Base-by-base conservation (phyloP, 2,888 invertebrate species). In the Drosophila silvestris region DNA sequence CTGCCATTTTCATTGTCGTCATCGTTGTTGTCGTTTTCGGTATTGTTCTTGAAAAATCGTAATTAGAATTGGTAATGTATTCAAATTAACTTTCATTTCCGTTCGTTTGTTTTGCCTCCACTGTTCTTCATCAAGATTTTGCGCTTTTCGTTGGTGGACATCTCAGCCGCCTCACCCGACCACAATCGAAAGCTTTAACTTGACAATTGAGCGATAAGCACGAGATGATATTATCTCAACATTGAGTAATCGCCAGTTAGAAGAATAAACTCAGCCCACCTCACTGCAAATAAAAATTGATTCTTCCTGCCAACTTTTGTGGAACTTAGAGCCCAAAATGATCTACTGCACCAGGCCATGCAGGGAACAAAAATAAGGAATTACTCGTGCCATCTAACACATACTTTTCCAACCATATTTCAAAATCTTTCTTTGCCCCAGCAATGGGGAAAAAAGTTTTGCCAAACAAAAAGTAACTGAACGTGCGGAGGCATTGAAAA, bases 1-100 rank as follows among this genome's bases (percentile, higher is more conserved):
- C 73, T 67, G 74, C 61, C 63, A 47, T 67, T 69, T 54, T 60
- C 53, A 44, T 68, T 68, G 62, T 74, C 78, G 71, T 57, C 51
- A 50, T 66, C 70, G 62, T 72, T 74, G 73, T 59, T 66, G 60
- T 74, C 77, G 73, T 57, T 65, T 67, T 68, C 68, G 57, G 77
- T 74, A 72, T 78, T 90, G 87, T 89, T 74, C 89, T 89, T 89
- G 89, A 87, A 83, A 90, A 90, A 87, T 90, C 91, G 89, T 89
- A 88, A 89, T 89, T 89, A 89, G 88, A 89, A 89, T 89, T 89
- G 88, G 85, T 91, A 91, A 89, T 91, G 88, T 89, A 89, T 89
- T 89, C 88, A 89, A 89, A 89, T 89, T 91, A 85, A 84, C 88
- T 87, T 88, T 88, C 88, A 87, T 88, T 89, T 88, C 91, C 84